Evolutionary conservation across 1,140 invertebrate genomes (phyloP).

Genomic region (Drosophila hydei): DNA sequence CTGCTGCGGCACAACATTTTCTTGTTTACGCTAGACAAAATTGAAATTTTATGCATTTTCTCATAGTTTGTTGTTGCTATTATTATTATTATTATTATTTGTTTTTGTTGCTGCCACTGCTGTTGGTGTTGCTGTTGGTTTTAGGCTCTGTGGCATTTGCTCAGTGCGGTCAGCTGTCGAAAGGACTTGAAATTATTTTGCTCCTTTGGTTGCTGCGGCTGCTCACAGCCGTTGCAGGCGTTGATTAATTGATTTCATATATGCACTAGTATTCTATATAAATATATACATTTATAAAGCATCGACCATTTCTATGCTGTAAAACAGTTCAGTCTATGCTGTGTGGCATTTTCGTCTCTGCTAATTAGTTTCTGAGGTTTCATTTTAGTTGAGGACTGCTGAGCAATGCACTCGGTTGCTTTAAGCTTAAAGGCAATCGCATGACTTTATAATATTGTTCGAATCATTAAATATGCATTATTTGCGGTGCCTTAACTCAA

Average conservation of each 20-base stretch:
- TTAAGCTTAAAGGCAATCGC: slow-evolving; percentile 19
- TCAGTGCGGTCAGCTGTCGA: slow-evolving; percentile 57
- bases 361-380: slow-evolving; percentile 75
- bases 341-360: slow-evolving; percentile 33
- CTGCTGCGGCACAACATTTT: slow-evolving; percentile 13
- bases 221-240: slow-evolving; percentile 55
- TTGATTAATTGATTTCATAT: slow-evolving; percentile 67
- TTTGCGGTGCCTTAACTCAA: background rate
- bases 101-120: slow-evolving; percentile 3
- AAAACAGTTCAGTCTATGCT: slow-evolving; percentile 16
- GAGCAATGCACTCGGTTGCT: slow-evolving; percentile 17
- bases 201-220: slow-evolving; percentile 50
- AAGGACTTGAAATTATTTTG: slow-evolving; percentile 70
- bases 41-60: slow-evolving; percentile 72
- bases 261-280: slow-evolving; percentile 11
- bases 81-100: slow-evolving; percentile 20
- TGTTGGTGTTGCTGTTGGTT: slow-evolving; percentile 33
- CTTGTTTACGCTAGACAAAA: slow-evolving; percentile 65
- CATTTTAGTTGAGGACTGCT: slow-evolving; percentile 18
- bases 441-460: slow-evolving; percentile 16
- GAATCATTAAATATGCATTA: slow-evolving; percentile 15
- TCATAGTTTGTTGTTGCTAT: slow-evolving; percentile 17
- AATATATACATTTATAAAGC: slow-evolving; percentile 6
- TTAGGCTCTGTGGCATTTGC: slow-evolving; percentile 19
- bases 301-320: background rate